Base-by-base conservation (phyloP, 2,888 invertebrate species). In the Nomada ferruginata region DNA sequence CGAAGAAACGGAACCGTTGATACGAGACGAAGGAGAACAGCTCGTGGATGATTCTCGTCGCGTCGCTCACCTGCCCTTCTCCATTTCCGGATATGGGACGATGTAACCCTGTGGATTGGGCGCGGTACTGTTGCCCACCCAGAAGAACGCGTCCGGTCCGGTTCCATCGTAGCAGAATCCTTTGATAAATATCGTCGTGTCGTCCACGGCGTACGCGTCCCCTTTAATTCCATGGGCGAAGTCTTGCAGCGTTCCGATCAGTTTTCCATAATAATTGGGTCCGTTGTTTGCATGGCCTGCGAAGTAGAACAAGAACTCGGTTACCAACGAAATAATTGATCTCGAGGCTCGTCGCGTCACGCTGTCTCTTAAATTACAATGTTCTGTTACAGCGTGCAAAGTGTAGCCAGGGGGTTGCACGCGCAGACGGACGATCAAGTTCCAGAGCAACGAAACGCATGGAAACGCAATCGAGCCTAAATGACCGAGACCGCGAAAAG, bases 151-250 rank as follows among this genome's bases (percentile, higher is more conserved):
- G 92, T 97, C 97, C 81, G 98, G 97, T 11, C 97, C 98, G 10
- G 96, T 96, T 59, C 98, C 98, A 91, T 98, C 98, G 93, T 98
- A 98, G 61, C 96, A 96, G 94, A 98, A 98, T 59, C 96, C 97
- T 91, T 97, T 96, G 90, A 98, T 96, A 94, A 97, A 98, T 82
- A 98, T 95, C 23, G 98, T 98, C 91, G 95, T 96, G 92, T 98
- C 98, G 92, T 98, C 98, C 9, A 98, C 97, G 0, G 97, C 98
- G 94, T 97, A 98, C 44, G 97, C 97, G 1, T 96, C 96, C 50
- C 98, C 98, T 87, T 95, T 95, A 87, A 98, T 97, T 83, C 96
- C 97, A 92, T 98, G 97, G 0, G 96, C 97, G 93, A 96, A 97
- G 82, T 96, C 95, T 47, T 95, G 95, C 75, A 98, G 95, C 0